Conservation (phyloP, 2,113 vertebrate genomes). For the Dipodomys spectabilis region DNA sequence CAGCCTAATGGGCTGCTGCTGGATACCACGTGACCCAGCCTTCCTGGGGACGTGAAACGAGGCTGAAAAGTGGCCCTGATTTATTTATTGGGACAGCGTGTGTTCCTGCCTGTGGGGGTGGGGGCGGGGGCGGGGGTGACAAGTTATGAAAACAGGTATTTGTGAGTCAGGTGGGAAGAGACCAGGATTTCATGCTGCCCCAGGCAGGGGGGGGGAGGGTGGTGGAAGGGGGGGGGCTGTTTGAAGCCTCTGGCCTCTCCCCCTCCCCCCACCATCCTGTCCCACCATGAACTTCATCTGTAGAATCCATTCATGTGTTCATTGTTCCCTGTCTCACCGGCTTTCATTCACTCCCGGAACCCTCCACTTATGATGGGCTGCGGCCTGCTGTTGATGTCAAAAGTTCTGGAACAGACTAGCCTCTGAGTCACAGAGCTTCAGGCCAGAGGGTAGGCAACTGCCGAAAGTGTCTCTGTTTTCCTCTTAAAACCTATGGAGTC, state of each 20-base stretch:
- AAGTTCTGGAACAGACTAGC: not conserved
- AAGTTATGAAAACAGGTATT: conserved; percentile 11
- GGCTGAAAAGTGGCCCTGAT: conserved; percentile 84
- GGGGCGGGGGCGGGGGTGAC: conserved; percentile 61
- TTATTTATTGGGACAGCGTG: conserved; percentile 74
- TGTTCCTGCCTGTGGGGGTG: conserved; percentile 54
- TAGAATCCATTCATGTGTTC: not conserved
- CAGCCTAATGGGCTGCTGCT: conserved; percentile 83
- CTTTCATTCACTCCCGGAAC: not conserved
- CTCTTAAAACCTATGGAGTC: no score
- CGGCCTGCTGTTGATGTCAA: accelerated
- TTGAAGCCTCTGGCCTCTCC: no score
- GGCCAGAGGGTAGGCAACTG: not conserved
- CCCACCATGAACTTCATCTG: not conserved
- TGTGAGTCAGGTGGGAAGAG: conserved; percentile 52
- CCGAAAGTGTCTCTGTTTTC: no score
- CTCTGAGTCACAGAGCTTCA: no score
- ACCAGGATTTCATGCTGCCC: not conserved
- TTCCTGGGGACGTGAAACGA: conserved; percentile 77
- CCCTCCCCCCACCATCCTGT: accelerated
- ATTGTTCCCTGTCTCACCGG: not conserved
- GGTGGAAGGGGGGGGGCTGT: no score
- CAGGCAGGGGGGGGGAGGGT: no score
- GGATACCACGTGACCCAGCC: conserved; percentile 74
- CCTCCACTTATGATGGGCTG: accelerated